These are phyloP conservation scores for Pycnomerus fuliginosus DNA, from an alignment of 2,888 invertebrate species.

Conservation along the genomic window DNA sequence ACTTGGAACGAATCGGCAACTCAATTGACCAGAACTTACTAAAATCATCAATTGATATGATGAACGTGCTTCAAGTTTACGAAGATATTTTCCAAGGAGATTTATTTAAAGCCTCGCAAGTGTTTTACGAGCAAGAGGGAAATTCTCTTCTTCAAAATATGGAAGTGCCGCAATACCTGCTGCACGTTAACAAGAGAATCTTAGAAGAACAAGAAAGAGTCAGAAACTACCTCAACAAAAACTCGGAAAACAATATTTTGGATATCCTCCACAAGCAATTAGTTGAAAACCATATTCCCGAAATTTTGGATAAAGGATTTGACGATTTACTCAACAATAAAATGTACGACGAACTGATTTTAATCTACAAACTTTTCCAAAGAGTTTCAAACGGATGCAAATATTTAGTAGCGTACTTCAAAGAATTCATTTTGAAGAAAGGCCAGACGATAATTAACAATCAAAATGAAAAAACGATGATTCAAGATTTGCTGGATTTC, in stretches of 20 bases:
- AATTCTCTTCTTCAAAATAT: constrained; percentile 82
- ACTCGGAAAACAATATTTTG: constrained; percentile 80
- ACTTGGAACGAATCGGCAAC: constrained; percentile 86
- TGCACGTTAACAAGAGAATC: constrained; percentile 69
- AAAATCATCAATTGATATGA: constrained; percentile 89
- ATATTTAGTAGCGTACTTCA: constrained; percentile 83
- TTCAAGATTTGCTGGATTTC: constrained; percentile 90
- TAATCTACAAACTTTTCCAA: constrained; percentile 82
- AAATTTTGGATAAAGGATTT: constrained; percentile 86
- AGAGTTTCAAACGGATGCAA: constrained; percentile 84
- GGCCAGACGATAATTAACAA: constrained; percentile 92
- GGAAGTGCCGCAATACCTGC: constrained; percentile 84
- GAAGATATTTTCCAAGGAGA: constrained; percentile 80
- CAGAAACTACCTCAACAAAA: constrained; percentile 76
- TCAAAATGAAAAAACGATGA: constrained; percentile 91
- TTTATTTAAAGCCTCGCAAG: constrained; percentile 85
- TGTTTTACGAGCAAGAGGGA: constrained; percentile 87
- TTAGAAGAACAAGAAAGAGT: constrained; percentile 88
- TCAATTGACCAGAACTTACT: constrained; percentile 83
- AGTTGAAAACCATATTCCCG: constrained; percentile 81
- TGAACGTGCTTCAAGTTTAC: constrained; percentile 90
- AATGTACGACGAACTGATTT: constrained; percentile 76
- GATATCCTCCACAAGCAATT: constrained; percentile 88
- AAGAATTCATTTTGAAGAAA: constrained; percentile 89
- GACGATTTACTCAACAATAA: constrained; percentile 86